These are phyloP conservation scores for Petrophora chlorosata DNA, from an alignment of 2,888 invertebrate species.

Conservation along the genomic window DNA sequence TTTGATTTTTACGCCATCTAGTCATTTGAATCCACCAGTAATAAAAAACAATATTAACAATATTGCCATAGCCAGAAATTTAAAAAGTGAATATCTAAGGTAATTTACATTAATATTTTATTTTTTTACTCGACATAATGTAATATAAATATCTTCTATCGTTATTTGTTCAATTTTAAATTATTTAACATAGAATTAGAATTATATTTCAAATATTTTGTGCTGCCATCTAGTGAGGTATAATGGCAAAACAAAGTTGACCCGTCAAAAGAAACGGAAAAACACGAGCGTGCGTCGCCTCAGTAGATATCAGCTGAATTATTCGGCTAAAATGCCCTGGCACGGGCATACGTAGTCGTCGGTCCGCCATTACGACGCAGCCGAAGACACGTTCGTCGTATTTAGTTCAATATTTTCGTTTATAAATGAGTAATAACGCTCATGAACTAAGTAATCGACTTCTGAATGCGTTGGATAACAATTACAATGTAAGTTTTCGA, in stretches of 20 bases:
- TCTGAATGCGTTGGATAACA: constrained; percentile 97
- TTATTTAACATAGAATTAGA: background rate
- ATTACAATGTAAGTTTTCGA: constrained; percentile 96
- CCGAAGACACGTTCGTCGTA: constrained; percentile 84
- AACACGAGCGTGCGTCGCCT: constrained; percentile 83
- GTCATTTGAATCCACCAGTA: constrained; percentile 16
- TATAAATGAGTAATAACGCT: constrained; percentile 92
- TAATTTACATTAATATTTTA: background rate
- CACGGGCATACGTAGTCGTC: constrained; percentile 85
- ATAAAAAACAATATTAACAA: constrained; percentile 4
- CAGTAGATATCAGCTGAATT: constrained; percentile 84
- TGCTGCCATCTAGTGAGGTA: constrained; percentile 58
- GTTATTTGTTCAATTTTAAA: background rate
- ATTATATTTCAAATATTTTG: background rate
- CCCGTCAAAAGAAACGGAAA: constrained; percentile 83
- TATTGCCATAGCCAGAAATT: constrained; percentile 22
- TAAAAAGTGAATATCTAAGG: background rate
- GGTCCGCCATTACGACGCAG: constrained; percentile 85
- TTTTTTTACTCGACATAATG: background rate
- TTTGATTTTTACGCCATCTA: constrained; percentile 36
- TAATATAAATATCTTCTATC: background rate
- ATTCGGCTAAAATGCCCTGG: constrained; percentile 85
- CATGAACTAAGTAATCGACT: constrained; percentile 97
- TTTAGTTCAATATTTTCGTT: constrained; percentile 84
- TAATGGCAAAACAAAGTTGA: constrained; percentile 52